A percentile compares a stretch with the other conserved stretches of the same genome.
Conservation (phyloP, 2,797 vertebrate species). For the Falco columbarius region DNA sequence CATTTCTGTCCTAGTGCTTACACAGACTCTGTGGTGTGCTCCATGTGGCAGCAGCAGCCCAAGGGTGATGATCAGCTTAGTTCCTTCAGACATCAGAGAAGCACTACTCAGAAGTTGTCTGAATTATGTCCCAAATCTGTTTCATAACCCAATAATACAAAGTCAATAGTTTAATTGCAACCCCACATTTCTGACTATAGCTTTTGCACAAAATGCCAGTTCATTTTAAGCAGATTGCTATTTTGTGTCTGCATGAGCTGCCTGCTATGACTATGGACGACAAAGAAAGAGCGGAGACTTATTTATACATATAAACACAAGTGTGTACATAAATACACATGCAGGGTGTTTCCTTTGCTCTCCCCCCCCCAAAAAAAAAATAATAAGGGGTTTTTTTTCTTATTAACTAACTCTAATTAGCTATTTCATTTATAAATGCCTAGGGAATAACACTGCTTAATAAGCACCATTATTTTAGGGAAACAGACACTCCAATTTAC, state of each 20-base stretch:
- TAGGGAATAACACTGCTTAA: neutral
- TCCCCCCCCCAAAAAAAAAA: too few relatives aligned
- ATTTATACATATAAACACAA: neutral
- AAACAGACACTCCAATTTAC: neutral
- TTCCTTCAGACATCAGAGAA: neutral
- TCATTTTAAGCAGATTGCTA: neutral
- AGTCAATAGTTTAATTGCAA: neutral
- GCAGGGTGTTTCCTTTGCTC: neutral
- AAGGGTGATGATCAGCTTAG: neutral
- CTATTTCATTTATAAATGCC: neutral
- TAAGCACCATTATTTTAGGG: neutral
- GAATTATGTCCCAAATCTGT: neutral
- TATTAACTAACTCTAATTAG: neutral
- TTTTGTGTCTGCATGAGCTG: neutral
- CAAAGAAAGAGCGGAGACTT: neutral
- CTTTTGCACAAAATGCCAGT: neutral
- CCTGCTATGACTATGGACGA: neutral
- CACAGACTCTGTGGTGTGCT: neutral
- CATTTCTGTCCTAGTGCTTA: neutral
- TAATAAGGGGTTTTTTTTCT: neutral
- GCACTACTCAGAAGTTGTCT: neutral
- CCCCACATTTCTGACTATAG: neutral
- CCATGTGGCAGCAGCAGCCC: neutral
- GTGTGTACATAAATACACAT: neutral
- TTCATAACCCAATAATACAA: neutral